phyloP scores from a whole-genome alignment of 1,140 invertebrate species.

The Vollenhovia emeryi region DNA sequence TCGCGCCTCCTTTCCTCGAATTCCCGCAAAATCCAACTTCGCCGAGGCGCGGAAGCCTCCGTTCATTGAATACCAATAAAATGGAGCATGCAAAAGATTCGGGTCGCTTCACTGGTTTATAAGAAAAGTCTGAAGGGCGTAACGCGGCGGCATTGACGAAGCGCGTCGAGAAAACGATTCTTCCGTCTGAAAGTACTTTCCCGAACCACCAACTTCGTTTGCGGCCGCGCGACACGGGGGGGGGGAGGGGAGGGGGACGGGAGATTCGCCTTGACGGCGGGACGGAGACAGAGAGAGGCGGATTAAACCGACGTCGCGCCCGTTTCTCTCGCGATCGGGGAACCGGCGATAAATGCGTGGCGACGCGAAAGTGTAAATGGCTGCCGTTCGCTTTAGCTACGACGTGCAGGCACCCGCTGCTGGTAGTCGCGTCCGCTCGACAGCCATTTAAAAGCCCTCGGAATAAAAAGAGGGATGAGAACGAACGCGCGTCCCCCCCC shows the following conservation, averaged over 20 bases:
- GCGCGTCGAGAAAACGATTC: constrained; percentile 54
- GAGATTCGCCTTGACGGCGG: constrained; percentile 8
- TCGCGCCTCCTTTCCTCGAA: background rate
- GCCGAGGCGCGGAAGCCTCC: background rate
- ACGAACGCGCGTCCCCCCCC: too few relatives aligned
- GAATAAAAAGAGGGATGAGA: constrained; percentile 39
- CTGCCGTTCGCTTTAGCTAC: constrained; percentile 32
- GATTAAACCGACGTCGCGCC: constrained; percentile 39
- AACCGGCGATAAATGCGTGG: constrained; percentile 40
- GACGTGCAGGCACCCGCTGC: constrained; percentile 15
- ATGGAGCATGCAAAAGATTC: constrained; percentile 52
- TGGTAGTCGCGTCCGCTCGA: constrained; percentile 52
- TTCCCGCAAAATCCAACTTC: constrained; percentile 31
- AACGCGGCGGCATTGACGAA: constrained; percentile 49
- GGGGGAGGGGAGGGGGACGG: background rate
- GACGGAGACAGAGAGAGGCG: constrained; percentile 8
- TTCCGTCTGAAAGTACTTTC: constrained; percentile 47
- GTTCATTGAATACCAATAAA: constrained; percentile 49
- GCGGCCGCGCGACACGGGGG: constrained; percentile 26
- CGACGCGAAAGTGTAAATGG: constrained; percentile 54
- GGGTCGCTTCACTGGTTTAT: constrained; percentile 49
- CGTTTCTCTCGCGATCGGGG: constrained; percentile 44
- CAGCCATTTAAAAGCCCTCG: constrained; percentile 52
- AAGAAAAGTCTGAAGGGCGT: constrained; percentile 50
- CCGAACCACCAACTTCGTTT: constrained; percentile 49